Percentiles rank a stretch among this genome's conserved stretches.
Evolutionary conservation across 2,797 vertebrate genomes (phyloP).

Genomic region (Oryzias sinensis): DNA sequence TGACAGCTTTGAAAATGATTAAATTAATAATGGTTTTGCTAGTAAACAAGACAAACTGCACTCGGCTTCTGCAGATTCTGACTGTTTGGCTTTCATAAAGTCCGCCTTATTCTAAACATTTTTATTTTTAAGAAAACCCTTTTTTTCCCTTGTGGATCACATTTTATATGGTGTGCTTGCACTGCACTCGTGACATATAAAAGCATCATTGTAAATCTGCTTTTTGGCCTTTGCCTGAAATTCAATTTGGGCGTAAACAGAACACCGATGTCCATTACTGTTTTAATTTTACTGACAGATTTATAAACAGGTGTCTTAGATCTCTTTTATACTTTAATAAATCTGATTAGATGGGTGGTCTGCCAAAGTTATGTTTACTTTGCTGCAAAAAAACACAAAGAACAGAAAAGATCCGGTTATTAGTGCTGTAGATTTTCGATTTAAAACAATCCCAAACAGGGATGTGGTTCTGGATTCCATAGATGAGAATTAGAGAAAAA

Average conservation of each 20-base stretch:
- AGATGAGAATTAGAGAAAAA: no score
- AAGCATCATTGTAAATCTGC: constrained; percentile 65
- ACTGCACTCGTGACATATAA: constrained; percentile 39
- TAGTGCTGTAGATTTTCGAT: background rate
- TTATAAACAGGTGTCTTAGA: constrained; percentile 71
- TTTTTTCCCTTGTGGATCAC: constrained; percentile 10
- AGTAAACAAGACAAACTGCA: background rate
- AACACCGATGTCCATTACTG: constrained; percentile 65
- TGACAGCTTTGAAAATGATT: constrained; percentile 5
- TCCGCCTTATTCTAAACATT: no score
- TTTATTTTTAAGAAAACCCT: background rate
- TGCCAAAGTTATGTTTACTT: constrained; percentile 42
- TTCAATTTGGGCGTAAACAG: constrained; percentile 72
- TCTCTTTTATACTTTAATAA: constrained; percentile 61
- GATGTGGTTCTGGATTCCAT: no score
- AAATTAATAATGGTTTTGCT: constrained; percentile 13
- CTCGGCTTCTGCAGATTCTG: background rate
- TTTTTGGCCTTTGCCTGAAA: constrained; percentile 53
- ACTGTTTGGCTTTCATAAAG: background rate
- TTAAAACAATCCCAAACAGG: background rate
- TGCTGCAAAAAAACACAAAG: constrained; percentile 6
- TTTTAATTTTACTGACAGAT: constrained; percentile 65
- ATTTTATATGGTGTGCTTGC: constrained; percentile 41
- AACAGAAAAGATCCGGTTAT: background rate
- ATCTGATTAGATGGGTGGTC: constrained; percentile 69